Base-by-base conservation (phyloP, 2,888 invertebrate species). In the Cheiracanthium punctorium region DNA sequence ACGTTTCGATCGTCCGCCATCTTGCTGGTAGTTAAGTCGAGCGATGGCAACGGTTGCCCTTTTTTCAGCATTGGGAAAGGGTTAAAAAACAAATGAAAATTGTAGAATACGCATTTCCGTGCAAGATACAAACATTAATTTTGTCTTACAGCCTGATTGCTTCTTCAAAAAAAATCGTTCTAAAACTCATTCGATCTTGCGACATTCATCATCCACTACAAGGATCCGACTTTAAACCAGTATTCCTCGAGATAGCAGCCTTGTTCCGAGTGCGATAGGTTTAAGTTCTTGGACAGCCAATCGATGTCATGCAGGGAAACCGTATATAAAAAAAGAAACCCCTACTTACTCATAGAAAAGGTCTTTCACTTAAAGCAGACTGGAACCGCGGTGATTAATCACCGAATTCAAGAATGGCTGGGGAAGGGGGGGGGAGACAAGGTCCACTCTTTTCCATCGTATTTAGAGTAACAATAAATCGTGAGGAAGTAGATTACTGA, bases 391-490 rank as follows among this genome's bases (percentile, higher is more conserved):
- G 67, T 79, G 65, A 84, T 84, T 84, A 84, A 84, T 84, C 84
- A 84, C 79, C 58, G 79, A 84, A 79, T 84, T 73, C 77, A 67
- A 84, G 84, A 84, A 84, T 79, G 69, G n/a, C n/a, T n/a, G n/a
- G n/a, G n/a, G n/a, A n/a, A n/a, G n/a, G n/a, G n/a, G n/a, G n/a
- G n/a, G n/a, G n/a, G n/a, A n/a, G n/a, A n/a, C n/a, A n/a, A n/a
- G n/a, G n/a, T n/a, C n/a, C n/a, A n/a, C n/a, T n/a, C n/a, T n/a
- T n/a, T n/a, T n/a, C 17, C 12, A 2, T 28, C 70, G 73, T 84
- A 84, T 84, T 79, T 79, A 79, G 76, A 76, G 33, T 77, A 79
- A 79, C 84, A 84, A 84, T 84, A 84, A 84, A 84, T 84, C 48
- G 84, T 77, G 37, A 67, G 79, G 72, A 71, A 72, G 64, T 82